Base-by-base conservation (phyloP, 2,888 invertebrate genomes). In the Spisula subtruncata region DNA sequence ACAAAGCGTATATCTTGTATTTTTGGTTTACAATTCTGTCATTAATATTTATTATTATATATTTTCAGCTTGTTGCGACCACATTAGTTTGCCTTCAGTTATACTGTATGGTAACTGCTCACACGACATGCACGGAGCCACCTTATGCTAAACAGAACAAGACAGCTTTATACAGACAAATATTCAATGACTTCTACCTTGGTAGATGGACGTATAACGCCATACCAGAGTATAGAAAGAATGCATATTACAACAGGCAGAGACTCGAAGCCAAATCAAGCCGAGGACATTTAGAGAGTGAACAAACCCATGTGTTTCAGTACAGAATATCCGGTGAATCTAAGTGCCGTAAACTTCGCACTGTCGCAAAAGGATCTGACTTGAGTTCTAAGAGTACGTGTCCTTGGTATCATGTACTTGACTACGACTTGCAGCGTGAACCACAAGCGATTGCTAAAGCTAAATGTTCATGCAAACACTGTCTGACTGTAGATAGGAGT, bases 191-290 rank as follows among this genome's bases (percentile, higher is more conserved):
- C 48, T 87, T 32, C 35, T 75, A 83, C 32, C 12, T 80, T 5
- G 87, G 87, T 18, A 71, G 83, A 18, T 83, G 83, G 83, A 83
- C 83, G 0, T 87, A 41, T n/a, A 87, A 87, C 29, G n/a, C 75
- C n/a, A 87, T 87, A 18, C 75, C 75, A 12, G 83, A 87, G 29
- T 87, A 87, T 25, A 82, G 83, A 4, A 35, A 12, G 12, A 86
- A 82, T 71, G 81, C 82, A n/a, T 25, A 86, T 20, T 32, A 51
- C 18, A 75, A 51, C 51, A 51, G 18, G 18, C 25, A 80, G 32
- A 8, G 80, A 35, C 20, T 14, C 1, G 20, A 56, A 41, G 56
- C 35, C 12, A 54, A 54, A 20, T 20, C 54, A 10, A 79, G 51
- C 18, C 20, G n/a, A 0, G 85, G 80, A n/a, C 18, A 25, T 6